Percentiles rank a stretch among this genome's conserved stretches.
These are phyloP conservation scores for Takifugu bimaculatus DNA, from an alignment of 2,113 vertebrate species.

Conservation along the genomic window DNA sequence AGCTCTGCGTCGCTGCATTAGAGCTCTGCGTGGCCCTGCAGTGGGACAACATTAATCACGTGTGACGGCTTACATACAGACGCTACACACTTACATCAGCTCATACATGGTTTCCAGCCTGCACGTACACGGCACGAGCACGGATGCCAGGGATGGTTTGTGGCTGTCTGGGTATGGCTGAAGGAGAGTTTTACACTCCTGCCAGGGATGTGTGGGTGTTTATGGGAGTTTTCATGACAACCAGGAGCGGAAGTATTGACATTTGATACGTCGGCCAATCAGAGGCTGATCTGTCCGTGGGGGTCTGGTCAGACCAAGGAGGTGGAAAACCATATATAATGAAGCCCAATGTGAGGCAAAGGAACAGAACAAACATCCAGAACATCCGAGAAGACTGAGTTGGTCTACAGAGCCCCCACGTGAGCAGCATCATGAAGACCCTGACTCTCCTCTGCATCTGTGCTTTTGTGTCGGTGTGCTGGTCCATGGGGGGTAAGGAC, in stretches of 20 bases:
- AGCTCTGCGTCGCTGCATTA: too few species aligned
- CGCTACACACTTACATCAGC: not conserved
- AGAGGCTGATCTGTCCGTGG: conserved; percentile 27
- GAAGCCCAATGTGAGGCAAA: conserved; percentile 23
- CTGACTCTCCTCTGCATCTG: conserved; percentile 67
- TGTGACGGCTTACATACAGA: not conserved
- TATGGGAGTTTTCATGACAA: conserved; percentile 48
- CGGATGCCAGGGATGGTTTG: conserved; percentile 42
- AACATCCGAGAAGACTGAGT: conserved; percentile 19
- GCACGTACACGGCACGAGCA: not conserved
- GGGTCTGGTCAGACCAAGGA: conserved; percentile 46
- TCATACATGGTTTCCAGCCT: not conserved
- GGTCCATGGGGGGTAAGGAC: conserved; percentile 69
- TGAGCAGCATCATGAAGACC: conserved; percentile 71
- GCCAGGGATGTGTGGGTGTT: conserved; percentile 64
- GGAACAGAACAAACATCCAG: conserved; percentile 36
- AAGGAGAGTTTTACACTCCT: conserved; percentile 38
- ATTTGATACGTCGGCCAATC: conserved; percentile 73
- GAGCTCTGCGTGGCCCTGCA: too few species aligned
- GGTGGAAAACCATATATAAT: conserved; percentile 68
- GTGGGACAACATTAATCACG: too few species aligned
- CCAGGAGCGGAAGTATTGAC: conserved; percentile 61
- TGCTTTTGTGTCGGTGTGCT: conserved; percentile 68
- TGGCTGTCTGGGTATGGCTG: conserved; percentile 30
- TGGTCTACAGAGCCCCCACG: conserved; percentile 8